Percentiles rank a stretch among this genome's conserved stretches.
These are phyloP conservation scores for Mormyrops attenuatus DNA, from an alignment of 2,797 vertebrate genomes.

Conservation along the genomic window DNA sequence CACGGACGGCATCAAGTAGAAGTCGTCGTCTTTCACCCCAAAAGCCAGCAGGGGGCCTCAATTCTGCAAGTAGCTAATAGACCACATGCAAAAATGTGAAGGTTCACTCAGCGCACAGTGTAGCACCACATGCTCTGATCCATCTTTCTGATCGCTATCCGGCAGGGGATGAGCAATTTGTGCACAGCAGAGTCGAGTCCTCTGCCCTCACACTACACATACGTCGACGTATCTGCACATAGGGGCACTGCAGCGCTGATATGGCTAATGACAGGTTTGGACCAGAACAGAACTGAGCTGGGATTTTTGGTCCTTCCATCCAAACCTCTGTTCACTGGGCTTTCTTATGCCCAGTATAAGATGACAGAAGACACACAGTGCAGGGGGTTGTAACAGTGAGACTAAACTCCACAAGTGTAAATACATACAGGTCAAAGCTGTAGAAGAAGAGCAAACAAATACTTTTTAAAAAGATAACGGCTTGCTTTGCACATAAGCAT, in stretches of 20 bases:
- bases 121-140: neutral
- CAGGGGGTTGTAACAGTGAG: neutral
- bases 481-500: neutral
- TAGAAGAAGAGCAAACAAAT: neutral
- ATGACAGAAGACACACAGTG: neutral
- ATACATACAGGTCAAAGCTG: neutral
- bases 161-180: neutral
- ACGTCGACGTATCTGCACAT: neutral
- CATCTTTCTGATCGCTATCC: neutral
- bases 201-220: neutral
- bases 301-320: neutral
- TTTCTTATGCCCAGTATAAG: neutral
- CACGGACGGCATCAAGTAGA: neutral
- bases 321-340: neutral
- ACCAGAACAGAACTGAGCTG: neutral
- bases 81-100: neutral
- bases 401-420: neutral
- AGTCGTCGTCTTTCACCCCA: neutral
- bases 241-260: neutral
- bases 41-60: neutral
- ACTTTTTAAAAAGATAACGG: neutral
- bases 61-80: neutral
- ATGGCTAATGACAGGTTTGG: neutral
- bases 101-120: neutral
- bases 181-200: neutral